Conservation (phyloP, 2,113 vertebrate species). For the Myxocyprinus asiaticus region DNA sequence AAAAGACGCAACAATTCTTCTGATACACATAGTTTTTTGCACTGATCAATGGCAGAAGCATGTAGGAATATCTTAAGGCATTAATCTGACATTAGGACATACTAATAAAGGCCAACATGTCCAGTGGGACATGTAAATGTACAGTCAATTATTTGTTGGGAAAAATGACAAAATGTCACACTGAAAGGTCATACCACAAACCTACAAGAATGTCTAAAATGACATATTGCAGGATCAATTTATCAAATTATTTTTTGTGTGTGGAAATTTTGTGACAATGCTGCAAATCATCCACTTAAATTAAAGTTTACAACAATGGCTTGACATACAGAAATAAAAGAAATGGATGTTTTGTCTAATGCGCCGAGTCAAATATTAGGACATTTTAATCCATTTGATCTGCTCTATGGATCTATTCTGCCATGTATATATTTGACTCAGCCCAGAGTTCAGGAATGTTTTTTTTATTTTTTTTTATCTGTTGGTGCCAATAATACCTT, state of each 20-base stretch:
- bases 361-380: not conserved
- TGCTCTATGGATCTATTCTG: slow-evolving; percentile 12
- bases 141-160: not conserved
- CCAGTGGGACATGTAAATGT: too few relatives aligned
- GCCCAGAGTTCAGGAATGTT: not conserved
- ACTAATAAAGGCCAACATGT: too few relatives aligned
- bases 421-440: slow-evolving; percentile 27
- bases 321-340: not conserved
- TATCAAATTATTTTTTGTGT: too few relatives aligned
- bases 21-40: too few relatives aligned
- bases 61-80: too few relatives aligned
- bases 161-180: not conserved
- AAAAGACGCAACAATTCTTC: too few relatives aligned
- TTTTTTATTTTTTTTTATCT: slow-evolving; percentile 6
- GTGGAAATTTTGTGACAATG: not conserved
- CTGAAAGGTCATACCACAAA: not conserved
- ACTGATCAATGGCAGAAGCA: too few relatives aligned
- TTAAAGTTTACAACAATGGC: not conserved
- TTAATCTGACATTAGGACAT: too few relatives aligned
- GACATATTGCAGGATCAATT: too few relatives aligned
- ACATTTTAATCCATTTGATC: slow-evolving; percentile 6
- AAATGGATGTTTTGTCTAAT: slow-evolving; percentile 6
- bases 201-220: not conserved
- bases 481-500: slow-evolving; percentile 28
- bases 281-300: not conserved